Evolutionary conservation across 2,888 invertebrate genomes (phyloP).

Genomic region (Ormyrus labotus): DNA sequence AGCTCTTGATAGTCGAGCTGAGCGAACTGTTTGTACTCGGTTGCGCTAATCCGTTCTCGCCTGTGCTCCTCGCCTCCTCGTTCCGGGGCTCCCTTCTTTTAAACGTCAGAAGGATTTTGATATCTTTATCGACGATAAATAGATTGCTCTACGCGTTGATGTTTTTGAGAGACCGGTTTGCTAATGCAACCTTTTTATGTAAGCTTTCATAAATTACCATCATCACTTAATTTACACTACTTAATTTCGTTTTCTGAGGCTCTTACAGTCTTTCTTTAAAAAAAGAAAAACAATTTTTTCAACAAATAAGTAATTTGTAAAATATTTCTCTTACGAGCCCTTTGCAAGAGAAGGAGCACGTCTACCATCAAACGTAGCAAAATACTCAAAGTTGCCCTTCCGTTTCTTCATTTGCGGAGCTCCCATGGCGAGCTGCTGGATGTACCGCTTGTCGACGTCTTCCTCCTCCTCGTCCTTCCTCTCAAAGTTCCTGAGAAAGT

Average conservation of each 20-base stretch:
- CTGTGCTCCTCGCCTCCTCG: not conserved
- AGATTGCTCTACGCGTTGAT: too few relatives aligned
- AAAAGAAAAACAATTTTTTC: too few relatives aligned
- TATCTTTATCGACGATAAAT: too few relatives aligned
- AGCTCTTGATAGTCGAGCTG: not conserved
- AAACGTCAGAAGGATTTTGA: too few relatives aligned
- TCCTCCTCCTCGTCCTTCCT: not conserved
- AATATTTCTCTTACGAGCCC: not conserved
- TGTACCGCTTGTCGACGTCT: too few relatives aligned
- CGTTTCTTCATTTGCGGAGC: conserved; percentile 30
- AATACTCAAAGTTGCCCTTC: not conserved
- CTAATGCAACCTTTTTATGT: too few relatives aligned
- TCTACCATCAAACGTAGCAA: not conserved
- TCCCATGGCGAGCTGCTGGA: not conserved
- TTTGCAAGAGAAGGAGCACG: not conserved
- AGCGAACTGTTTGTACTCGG: not conserved
- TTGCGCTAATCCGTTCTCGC: not conserved
- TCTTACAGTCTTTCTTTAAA: too few relatives aligned
- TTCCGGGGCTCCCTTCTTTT: too few relatives aligned
- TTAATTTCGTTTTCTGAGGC: too few relatives aligned
- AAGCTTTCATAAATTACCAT: too few relatives aligned
- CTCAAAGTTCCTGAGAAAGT: not conserved
- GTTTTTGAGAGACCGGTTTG: too few relatives aligned
- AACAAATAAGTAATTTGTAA: not conserved
- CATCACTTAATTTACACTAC: too few relatives aligned